Evolutionary conservation across 2,797 vertebrate genomes (phyloP), one percentile per base, ranked within the genome.

Genomic region (Smutsia temminckii): DNA sequence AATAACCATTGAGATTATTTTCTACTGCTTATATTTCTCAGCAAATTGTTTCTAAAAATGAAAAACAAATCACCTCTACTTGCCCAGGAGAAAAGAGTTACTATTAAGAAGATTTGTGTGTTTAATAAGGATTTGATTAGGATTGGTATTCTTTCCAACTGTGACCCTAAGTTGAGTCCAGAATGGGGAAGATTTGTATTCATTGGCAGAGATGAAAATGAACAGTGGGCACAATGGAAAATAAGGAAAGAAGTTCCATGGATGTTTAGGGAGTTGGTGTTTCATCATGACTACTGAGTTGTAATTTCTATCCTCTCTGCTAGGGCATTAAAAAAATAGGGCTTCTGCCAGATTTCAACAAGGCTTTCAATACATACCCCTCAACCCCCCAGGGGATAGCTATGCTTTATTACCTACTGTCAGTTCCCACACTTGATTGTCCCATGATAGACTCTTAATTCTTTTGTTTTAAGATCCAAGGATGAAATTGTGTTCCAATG

Each of bases 81-180:
- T 79, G 17, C 55, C 85, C 66, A 93, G 72, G 61, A 95, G 81
- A 89, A 86, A 95, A 86, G 23, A 77, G 9, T 64, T 53, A 63
- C 49, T 79, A 63, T 92, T 80, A 80, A 69, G 69, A 93, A 91
- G 66, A 86, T 68, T 59, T 93, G 61, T 95, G 17, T 57, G 18
- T 94, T 89, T 94, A 95, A 88, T 88, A 94, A 95, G 53, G 29
- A 71, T 69, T 77, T 89, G 46, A 91, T n/a, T 61, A 78, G 49
- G 74, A 90, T 5, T 77, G 34, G 64, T 71, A 90, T 71, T 93
- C 55, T 94, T 93, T 93, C 92, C 79, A 90, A 20, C 42, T 74
- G 27, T 57, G 83, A 88, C 79, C 37, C 49, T 69, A 34, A 92
- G 63, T 53, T 63, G 63, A 32, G 57, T 75, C 40, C 79, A 91